A percentile compares a stretch with the other conserved stretches of the same genome.
phyloP scores from a whole-genome alignment of 2,888 invertebrate species.

The Netelia fuscicornis region DNA sequence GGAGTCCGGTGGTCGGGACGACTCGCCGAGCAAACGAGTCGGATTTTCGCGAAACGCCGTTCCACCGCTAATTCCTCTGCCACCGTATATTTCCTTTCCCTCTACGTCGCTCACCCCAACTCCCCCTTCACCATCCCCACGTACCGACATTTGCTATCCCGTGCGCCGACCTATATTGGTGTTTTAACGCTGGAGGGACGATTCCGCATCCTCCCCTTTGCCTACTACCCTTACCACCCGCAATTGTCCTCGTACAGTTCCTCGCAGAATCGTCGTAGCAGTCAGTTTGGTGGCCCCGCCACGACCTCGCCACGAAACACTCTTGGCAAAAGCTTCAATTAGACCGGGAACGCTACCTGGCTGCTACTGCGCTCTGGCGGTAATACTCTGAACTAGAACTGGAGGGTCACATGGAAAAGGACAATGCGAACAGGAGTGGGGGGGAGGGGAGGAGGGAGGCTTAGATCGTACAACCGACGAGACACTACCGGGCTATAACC shows the following conservation, averaged over 20 bases:
- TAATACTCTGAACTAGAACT: constrained; percentile 41
- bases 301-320: constrained; percentile 63
- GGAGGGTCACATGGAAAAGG: constrained; percentile 6
- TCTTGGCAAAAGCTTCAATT: constrained; percentile 67
- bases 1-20: constrained; percentile 53
- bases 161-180: constrained; percentile 33
- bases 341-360: constrained; percentile 38
- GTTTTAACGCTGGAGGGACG: constrained; percentile 48
- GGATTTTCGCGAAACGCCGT: constrained; percentile 70
- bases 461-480: no score
- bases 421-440: constrained; percentile 35
- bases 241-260: constrained; percentile 49
- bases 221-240: constrained; percentile 30
- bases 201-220: not conserved
- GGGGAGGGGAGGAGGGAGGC: no score
- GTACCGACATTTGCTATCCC: constrained; percentile 9
- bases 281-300: constrained; percentile 45
- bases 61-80: constrained; percentile 64
- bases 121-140: constrained; percentile 15
- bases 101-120: constrained; percentile 46
- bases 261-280: constrained; percentile 54
- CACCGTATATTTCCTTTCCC: constrained; percentile 59
- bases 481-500: constrained; percentile 37
- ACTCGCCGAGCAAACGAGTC: constrained; percentile 70
- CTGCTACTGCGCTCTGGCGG: constrained; percentile 31